Evolutionary conservation across 2,797 vertebrate species (phyloP).

Genomic region (Phrynocephalus vlangalii): DNA sequence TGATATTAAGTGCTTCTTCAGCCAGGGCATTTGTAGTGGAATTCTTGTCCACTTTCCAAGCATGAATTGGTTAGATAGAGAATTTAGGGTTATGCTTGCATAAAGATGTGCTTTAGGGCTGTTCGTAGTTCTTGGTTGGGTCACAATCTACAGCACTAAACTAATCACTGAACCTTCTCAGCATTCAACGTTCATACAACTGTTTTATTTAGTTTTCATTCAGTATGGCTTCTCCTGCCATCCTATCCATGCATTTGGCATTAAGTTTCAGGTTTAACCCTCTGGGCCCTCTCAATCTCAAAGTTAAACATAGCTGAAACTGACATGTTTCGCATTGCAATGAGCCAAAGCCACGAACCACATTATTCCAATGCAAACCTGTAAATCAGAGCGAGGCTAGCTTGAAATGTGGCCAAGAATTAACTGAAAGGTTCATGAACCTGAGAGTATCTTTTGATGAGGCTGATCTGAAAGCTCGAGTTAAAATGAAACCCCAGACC

Average conservation of each 20-base stretch:
- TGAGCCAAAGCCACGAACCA: constrained; percentile 66
- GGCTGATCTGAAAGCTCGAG: constrained; percentile 57
- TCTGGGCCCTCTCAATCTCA: constrained; percentile 45
- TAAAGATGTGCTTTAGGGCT: constrained; percentile 33
- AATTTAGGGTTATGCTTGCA: background rate
- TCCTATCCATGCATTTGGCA: constrained; percentile 49
- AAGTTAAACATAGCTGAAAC: constrained; percentile 59
- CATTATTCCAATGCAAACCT: constrained; percentile 68
- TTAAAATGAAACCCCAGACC: constrained; percentile 66
- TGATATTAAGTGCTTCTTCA: constrained; percentile 54
- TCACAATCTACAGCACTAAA: constrained; percentile 12
- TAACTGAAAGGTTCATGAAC: constrained; percentile 76
- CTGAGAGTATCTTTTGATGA: constrained; percentile 73
- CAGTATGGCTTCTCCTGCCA: constrained; percentile 47
- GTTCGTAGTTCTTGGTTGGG: background rate
- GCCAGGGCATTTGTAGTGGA: constrained; percentile 42
- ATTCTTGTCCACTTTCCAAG: constrained; percentile 32
- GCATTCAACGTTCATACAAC: constrained; percentile 35
- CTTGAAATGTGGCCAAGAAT: constrained; percentile 69
- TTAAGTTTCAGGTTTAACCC: constrained; percentile 57
- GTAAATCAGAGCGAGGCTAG: constrained; percentile 67
- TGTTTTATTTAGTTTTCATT: constrained; percentile 49
- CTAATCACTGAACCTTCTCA: constrained; percentile 15
- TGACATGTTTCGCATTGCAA: constrained; percentile 53
- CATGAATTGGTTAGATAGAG: constrained; percentile 22